These are phyloP conservation scores for Talpa occidentalis DNA, from an alignment of 2,113 vertebrate species.

Conservation along the genomic window DNA sequence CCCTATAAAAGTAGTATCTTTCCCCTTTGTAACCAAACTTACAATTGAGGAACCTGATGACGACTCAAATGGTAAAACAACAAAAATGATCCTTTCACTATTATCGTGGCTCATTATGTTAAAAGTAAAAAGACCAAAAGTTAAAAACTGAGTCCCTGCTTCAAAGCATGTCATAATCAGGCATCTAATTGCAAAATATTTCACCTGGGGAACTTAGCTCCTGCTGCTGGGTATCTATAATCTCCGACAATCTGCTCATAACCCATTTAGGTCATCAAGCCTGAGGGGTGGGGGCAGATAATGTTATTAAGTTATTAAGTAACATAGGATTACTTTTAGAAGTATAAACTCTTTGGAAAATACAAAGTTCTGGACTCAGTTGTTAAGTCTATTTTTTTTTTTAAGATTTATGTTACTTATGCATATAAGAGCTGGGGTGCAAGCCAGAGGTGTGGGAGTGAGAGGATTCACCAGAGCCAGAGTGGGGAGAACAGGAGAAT, in stretches of 20 bases:
- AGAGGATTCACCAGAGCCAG: too few species aligned
- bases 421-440: too few species aligned
- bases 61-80: not conserved
- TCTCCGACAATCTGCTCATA: not conserved
- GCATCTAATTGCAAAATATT: not conserved
- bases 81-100: not conserved
- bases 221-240: not conserved
- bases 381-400: too few species aligned
- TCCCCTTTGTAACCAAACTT: not conserved
- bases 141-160: constrained; percentile 41
- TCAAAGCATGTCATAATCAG: not conserved
- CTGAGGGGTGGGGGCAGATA: not conserved
- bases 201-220: not conserved
- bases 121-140: not conserved
- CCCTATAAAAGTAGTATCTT: not conserved
- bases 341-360: constrained; percentile 33
- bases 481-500: too few species aligned
- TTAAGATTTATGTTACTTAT: too few species aligned
- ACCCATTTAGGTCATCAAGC: not conserved
- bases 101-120: not conserved
- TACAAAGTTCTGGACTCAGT: not conserved
- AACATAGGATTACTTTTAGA: constrained; percentile 26
- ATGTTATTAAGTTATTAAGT: not conserved
- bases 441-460: too few species aligned
- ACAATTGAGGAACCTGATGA: not conserved